Conservation (phyloP, 2,113 vertebrate genomes). For the Daboia siamensis region DNA sequence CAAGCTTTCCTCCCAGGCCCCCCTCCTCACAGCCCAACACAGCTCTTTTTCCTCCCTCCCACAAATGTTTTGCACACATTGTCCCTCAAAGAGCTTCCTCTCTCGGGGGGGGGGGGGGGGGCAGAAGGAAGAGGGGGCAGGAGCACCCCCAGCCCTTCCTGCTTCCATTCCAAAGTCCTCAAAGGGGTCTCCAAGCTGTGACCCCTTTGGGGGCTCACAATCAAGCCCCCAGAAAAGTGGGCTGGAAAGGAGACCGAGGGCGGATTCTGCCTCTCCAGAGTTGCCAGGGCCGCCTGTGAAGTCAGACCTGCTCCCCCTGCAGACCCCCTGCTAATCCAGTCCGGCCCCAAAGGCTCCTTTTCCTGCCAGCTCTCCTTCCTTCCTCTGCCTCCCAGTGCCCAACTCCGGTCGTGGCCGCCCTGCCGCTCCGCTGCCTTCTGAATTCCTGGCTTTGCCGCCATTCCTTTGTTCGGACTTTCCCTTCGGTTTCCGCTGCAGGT, state of each 20-base stretch:
- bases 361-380: neutral
- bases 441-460: neutral
- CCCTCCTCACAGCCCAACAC: neutral
- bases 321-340: no score
- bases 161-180: neutral
- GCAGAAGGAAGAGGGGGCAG: neutral
- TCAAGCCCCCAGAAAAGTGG: neutral
- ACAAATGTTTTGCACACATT: neutral
- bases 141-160: neutral
- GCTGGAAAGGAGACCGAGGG: neutral
- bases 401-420: no score
- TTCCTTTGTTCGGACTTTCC: neutral
- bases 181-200: neutral
- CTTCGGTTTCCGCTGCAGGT: neutral
- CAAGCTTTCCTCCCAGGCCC: neutral
- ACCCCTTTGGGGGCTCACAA: neutral
- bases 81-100: fast-evolving
- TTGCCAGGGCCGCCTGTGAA: neutral
- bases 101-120: fast-evolving
- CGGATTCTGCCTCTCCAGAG: neutral
- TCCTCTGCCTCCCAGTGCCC: neutral
- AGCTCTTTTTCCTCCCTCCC: neutral
- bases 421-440: neutral
- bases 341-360: neutral
- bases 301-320: neutral